Evolutionary conservation across 2,888 invertebrate genomes (phyloP).

Genomic region (Germaria angustata): DNA sequence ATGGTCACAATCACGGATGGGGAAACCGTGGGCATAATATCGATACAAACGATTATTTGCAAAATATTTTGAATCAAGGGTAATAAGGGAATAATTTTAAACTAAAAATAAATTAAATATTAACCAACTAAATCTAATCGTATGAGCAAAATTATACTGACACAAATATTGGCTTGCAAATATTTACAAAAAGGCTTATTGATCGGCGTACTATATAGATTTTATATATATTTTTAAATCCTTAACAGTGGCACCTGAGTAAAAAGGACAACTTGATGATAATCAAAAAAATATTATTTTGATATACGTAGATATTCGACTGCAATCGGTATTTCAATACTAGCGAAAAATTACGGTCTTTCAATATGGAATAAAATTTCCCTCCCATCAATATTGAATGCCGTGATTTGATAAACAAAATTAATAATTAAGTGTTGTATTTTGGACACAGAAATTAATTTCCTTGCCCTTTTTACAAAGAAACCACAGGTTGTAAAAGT

Average conservation of each 20-base stretch:
- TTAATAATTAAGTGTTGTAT: no score
- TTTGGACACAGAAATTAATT: not conserved
- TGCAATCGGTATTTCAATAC: no score
- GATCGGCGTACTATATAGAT: not conserved
- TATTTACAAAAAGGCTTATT: not conserved
- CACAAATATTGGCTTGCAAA: not conserved
- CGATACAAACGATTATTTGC: conserved; percentile 11
- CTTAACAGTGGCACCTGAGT: not conserved
- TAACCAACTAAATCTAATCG: not conserved
- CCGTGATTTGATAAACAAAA: no score
- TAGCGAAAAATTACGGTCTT: no score
- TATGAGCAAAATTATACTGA: conserved; percentile 26
- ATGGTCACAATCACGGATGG: conserved; percentile 7
- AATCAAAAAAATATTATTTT: no score
- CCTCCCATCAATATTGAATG: no score
- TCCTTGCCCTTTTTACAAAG: not conserved
- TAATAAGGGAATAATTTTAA: conserved; percentile 7
- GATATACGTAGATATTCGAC: no score
- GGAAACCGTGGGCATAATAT: not conserved
- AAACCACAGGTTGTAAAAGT: not conserved
- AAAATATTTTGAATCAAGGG: conserved; percentile 52
- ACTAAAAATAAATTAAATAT: not conserved
- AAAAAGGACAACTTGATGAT: not conserved
- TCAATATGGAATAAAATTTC: no score
- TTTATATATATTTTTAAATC: not conserved